phyloP scores from a whole-genome alignment of 2,888 invertebrate species.

The Noctuana brunneofusca region DNA sequence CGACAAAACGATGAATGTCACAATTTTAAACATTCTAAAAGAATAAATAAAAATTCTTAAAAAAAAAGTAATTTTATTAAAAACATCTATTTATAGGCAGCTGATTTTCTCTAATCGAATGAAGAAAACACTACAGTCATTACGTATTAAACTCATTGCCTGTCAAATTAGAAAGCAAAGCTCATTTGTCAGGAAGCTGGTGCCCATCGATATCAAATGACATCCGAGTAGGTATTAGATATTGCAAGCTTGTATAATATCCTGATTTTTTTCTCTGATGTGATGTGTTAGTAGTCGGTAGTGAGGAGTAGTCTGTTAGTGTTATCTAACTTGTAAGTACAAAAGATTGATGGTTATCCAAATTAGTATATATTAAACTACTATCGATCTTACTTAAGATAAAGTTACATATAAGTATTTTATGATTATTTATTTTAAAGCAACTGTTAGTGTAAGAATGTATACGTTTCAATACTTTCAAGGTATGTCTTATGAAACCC shows the following conservation, averaged over 20 bases:
- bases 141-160: slow-evolving; percentile 23
- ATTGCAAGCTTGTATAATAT: slow-evolving; percentile 15
- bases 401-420: too few species aligned
- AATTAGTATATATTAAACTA: too few species aligned
- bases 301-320: background rate
- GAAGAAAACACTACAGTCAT: slow-evolving; percentile 19
- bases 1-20: too few species aligned
- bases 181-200: slow-evolving; percentile 21
- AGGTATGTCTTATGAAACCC: too few species aligned
- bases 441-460: too few species aligned
- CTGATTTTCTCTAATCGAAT: background rate
- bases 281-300: background rate
- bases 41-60: too few species aligned
- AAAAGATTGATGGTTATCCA: too few species aligned
- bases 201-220: slow-evolving; percentile 19
- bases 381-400: too few species aligned
- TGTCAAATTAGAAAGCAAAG: slow-evolving; percentile 30
- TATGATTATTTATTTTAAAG: too few species aligned
- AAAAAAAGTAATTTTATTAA: background rate
- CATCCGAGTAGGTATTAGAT: slow-evolving; percentile 25
- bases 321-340: background rate
- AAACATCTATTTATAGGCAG: background rate
- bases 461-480: too few species aligned
- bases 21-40: too few species aligned
- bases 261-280: slow-evolving; percentile 19